A percentile compares a stretch with the other conserved stretches of the same genome.
These are phyloP conservation scores for Pammene aurita DNA, from an alignment of 2,888 invertebrate species.

Conservation along the genomic window DNA sequence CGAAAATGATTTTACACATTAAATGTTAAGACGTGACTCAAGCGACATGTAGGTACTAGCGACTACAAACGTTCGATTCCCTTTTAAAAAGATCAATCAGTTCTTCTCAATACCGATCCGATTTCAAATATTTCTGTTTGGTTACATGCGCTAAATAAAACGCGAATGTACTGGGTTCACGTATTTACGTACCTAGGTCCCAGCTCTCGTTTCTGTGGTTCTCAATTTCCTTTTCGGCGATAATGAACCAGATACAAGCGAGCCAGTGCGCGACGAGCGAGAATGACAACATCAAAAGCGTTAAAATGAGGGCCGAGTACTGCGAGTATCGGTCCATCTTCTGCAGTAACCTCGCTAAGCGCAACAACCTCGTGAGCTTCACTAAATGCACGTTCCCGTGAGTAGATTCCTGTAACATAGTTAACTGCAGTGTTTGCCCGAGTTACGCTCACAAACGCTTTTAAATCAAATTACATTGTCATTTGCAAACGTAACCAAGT, in stretches of 20 bases:
- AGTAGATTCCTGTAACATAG: slow-evolving; percentile 84
- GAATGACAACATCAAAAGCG: slow-evolving; percentile 96
- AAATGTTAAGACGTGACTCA: no score
- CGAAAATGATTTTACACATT: no score
- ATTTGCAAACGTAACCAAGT: slow-evolving; percentile 28
- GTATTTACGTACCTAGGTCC: slow-evolving; percentile 89
- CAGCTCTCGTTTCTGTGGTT: slow-evolving; percentile 87
- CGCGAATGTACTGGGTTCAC: neutral
- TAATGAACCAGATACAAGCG: slow-evolving; percentile 98
- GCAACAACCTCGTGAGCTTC: slow-evolving; percentile 94
- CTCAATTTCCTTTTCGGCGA: slow-evolving; percentile 95
- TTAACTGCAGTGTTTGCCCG: slow-evolving; percentile 21
- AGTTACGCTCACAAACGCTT: slow-evolving; percentile 19
- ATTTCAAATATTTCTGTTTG: slow-evolving; percentile 9
- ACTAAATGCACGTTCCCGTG: slow-evolving; percentile 94
- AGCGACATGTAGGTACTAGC: neutral
- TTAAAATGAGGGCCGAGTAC: slow-evolving; percentile 96
- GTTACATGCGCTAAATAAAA: slow-evolving; percentile 1
- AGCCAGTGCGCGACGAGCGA: slow-evolving; percentile 98
- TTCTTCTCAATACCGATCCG: neutral
- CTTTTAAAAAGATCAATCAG: neutral
- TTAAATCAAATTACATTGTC: slow-evolving; percentile 35
- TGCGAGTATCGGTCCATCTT: slow-evolving; percentile 99
- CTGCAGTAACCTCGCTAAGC: slow-evolving; percentile 94
- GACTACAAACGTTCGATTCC: neutral